phyloP scores from a whole-genome alignment of 2,113 vertebrate genomes.

The Alligator mississippiensis region DNA sequence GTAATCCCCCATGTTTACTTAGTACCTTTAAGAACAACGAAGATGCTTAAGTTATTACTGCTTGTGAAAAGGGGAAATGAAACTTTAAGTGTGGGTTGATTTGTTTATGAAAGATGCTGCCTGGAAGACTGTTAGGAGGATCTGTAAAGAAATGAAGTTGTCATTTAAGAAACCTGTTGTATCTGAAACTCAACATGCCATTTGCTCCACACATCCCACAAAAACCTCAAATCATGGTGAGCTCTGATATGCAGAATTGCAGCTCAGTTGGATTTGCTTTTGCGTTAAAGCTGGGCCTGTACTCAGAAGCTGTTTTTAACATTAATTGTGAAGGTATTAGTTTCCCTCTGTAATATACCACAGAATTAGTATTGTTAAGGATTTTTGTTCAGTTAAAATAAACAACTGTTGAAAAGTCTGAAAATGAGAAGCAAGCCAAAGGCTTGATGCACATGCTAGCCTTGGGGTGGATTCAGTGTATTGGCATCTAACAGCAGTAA shows the following conservation, averaged over 20 bases:
- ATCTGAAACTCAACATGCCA: not conserved
- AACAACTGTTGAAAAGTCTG: not conserved
- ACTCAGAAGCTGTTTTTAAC: not conserved
- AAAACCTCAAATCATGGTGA: not conserved
- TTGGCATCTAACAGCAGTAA: not conserved
- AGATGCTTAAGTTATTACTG: not conserved
- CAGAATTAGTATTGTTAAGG: not conserved
- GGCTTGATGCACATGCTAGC: not conserved
- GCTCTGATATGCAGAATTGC: not conserved
- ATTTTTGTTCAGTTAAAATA: not conserved
- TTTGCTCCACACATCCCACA: not conserved
- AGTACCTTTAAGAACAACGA: not conserved
- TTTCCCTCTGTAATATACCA: not conserved
- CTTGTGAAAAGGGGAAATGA: not conserved
- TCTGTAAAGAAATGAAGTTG: not conserved
- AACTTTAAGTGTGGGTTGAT: not conserved
- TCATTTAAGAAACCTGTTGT: not conserved
- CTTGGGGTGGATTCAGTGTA: accelerated
- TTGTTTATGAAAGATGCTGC: not conserved
- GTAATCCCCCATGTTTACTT: constrained; percentile 29
- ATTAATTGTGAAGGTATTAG: not conserved
- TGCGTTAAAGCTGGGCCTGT: not conserved
- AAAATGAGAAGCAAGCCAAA: not conserved
- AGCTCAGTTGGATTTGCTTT: not conserved
- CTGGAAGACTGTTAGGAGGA: not conserved